A percentile compares a stretch with the other conserved stretches of the same genome.
These are phyloP conservation scores for Dasysyrphus albostriatus DNA, from an alignment of 2,888 invertebrate genomes.

Conservation along the genomic window DNA sequence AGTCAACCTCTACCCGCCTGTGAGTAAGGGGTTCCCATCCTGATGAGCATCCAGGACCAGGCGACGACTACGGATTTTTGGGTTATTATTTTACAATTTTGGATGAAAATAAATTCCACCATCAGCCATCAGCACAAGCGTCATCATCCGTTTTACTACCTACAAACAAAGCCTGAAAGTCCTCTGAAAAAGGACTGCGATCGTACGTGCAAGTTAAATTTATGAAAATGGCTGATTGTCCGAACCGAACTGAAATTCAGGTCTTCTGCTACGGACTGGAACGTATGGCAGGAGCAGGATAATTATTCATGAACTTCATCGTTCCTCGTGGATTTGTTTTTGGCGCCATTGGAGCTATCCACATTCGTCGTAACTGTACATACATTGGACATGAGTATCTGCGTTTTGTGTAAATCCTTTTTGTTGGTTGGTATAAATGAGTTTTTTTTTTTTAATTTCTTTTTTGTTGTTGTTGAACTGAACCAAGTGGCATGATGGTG, in stretches of 20 bases:
- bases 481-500: slow-evolving; percentile 8
- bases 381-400: not conserved
- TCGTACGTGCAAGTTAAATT: slow-evolving; percentile 67
- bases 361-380: slow-evolving; percentile 15
- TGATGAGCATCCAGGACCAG: not conserved
- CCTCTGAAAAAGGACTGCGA: slow-evolving; percentile 55
- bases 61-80: slow-evolving; percentile 52
- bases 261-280: slow-evolving; percentile 21
- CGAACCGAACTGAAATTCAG: slow-evolving; percentile 52
- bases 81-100: slow-evolving; percentile 71
- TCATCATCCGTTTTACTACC: slow-evolving; percentile 1
- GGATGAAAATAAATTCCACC: slow-evolving; percentile 55
- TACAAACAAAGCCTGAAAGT: slow-evolving; percentile 12
- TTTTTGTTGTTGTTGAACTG: not conserved
- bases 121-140: slow-evolving; percentile 8
- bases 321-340: slow-evolving; percentile 55
- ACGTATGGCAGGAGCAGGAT: slow-evolving; percentile 64
- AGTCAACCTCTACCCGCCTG: slow-evolving; percentile 14
- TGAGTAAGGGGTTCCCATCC: not conserved
- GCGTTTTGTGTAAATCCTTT: slow-evolving; percentile 33
- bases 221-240: slow-evolving; percentile 67
- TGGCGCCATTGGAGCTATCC: slow-evolving; percentile 56
- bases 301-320: slow-evolving; percentile 72
- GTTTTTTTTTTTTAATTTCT: slow-evolving; percentile 17
- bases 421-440: slow-evolving; percentile 24